Conservation (phyloP, 2,888 invertebrate species). For the Scaptodrosophila latifasciaeformis region DNA sequence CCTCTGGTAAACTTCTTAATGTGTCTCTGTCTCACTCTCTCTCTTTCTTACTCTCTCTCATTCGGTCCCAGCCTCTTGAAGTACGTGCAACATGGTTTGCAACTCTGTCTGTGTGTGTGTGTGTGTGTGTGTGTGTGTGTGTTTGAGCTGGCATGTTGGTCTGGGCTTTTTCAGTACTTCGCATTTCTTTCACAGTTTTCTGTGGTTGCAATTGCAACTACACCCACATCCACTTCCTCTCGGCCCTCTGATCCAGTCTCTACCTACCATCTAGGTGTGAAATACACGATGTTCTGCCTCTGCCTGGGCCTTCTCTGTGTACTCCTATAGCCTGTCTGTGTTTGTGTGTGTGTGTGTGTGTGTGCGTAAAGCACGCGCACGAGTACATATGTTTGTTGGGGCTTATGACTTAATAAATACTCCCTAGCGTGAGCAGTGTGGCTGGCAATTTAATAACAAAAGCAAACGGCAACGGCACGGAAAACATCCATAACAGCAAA, state of each 20-base stretch:
- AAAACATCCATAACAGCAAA: conserved; percentile 2
- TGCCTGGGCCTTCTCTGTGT: conserved; percentile 13
- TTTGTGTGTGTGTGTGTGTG: conserved; percentile 3
- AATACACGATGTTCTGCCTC: conserved; percentile 29
- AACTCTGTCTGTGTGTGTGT: not conserved
- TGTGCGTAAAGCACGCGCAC: conserved; percentile 1
- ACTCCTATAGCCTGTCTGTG: conserved; percentile 2
- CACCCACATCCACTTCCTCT: conserved; percentile 14
- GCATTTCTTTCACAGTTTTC: conserved; percentile 25
- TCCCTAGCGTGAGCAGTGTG: conserved; percentile 58
- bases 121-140: conserved; percentile 8
- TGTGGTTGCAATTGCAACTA: conserved; percentile 15
- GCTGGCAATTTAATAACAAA: conserved; percentile 64
- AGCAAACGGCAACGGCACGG: conserved; percentile 45
- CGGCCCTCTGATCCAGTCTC: not conserved
- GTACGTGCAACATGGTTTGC: not conserved
- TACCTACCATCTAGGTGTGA: conserved; percentile 39
- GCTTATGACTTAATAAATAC: conserved; percentile 66
- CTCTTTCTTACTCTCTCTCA: not conserved
- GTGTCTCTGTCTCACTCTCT: not conserved
- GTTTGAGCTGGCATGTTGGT: not conserved
- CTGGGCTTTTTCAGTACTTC: not conserved
- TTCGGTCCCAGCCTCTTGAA: not conserved
- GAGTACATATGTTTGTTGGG: conserved; percentile 10
- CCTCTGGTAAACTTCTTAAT: conserved; percentile 7